Percentiles rank a stretch among this genome's conserved stretches.
phyloP scores from a whole-genome alignment of 2,888 invertebrate species.

The Ametastegia equiseti region DNA sequence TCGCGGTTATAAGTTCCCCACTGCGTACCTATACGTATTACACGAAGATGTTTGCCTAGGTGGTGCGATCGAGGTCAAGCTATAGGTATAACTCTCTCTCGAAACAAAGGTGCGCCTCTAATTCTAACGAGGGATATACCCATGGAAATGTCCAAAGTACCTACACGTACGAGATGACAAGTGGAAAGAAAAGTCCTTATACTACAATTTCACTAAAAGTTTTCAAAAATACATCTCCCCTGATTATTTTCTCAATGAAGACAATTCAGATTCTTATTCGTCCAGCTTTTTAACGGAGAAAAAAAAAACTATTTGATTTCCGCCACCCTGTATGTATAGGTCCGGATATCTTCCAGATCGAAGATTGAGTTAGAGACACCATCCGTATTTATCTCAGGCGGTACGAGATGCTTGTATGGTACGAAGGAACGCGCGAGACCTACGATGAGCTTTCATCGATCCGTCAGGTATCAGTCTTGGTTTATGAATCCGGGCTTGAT shows the following conservation, averaged over 20 bases:
- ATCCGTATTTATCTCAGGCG: neutral
- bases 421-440: neutral
- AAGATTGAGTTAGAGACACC: neutral
- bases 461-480: neutral
- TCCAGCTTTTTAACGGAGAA: too few species aligned
- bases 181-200: neutral
- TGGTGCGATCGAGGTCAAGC: slow-evolving; percentile 57
- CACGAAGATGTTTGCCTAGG: slow-evolving; percentile 55
- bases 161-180: neutral
- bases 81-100: slow-evolving; percentile 55
- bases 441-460: slow-evolving; percentile 2
- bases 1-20: neutral
- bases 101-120: slow-evolving; percentile 66
- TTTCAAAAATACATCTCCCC: too few species aligned
- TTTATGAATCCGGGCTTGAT: too few species aligned
- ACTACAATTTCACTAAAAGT: too few species aligned
- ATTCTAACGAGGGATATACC: neutral
- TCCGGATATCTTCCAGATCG: too few species aligned
- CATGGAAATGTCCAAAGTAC: neutral
- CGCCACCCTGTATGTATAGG: too few species aligned
- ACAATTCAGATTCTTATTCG: too few species aligned
- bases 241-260: too few species aligned
- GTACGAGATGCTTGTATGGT: neutral
- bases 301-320: too few species aligned
- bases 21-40: neutral